Percentiles rank a stretch among this genome's conserved stretches.
Evolutionary conservation across 2,888 invertebrate genomes (phyloP).

Genomic region (Lithophane leautieri): DNA sequence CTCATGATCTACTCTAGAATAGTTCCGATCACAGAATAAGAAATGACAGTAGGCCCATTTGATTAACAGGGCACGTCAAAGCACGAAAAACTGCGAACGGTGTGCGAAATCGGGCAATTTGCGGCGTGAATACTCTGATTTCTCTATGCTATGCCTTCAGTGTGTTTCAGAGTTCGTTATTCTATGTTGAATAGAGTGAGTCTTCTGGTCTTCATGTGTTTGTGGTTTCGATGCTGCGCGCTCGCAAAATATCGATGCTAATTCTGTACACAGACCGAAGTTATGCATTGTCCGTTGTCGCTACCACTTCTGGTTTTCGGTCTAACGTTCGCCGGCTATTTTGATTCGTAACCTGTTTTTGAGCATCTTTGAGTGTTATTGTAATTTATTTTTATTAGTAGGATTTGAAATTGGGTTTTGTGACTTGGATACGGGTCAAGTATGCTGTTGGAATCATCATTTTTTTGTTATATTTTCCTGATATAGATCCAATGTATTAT

Average conservation of each 20-base stretch:
- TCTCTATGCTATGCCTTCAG: neutral
- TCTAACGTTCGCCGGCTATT: slow-evolving; percentile 76
- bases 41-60: slow-evolving; percentile 39
- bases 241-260: slow-evolving; percentile 85
- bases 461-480: neutral
- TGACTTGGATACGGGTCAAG: slow-evolving; percentile 26
- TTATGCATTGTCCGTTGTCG: slow-evolving; percentile 85
- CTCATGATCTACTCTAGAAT: slow-evolving; percentile 77
- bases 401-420: slow-evolving; percentile 25
- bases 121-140: neutral
- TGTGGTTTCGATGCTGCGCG: slow-evolving; percentile 61
- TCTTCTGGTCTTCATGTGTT: slow-evolving; percentile 40
- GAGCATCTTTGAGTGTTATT: slow-evolving; percentile 63
- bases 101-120: neutral
- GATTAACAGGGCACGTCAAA: neutral
- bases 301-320: slow-evolving; percentile 83
- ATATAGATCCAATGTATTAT: neutral
- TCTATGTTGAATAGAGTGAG: neutral
- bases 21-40: slow-evolving; percentile 61
- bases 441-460: neutral
- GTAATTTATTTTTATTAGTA: slow-evolving; percentile 39
- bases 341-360: slow-evolving; percentile 76
- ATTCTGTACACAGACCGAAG: slow-evolving; percentile 84
- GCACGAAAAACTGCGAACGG: neutral
- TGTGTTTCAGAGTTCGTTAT: neutral